Evolutionary conservation across 2,888 invertebrate genomes (phyloP).

Genomic region (Philonicus albiceps): DNA sequence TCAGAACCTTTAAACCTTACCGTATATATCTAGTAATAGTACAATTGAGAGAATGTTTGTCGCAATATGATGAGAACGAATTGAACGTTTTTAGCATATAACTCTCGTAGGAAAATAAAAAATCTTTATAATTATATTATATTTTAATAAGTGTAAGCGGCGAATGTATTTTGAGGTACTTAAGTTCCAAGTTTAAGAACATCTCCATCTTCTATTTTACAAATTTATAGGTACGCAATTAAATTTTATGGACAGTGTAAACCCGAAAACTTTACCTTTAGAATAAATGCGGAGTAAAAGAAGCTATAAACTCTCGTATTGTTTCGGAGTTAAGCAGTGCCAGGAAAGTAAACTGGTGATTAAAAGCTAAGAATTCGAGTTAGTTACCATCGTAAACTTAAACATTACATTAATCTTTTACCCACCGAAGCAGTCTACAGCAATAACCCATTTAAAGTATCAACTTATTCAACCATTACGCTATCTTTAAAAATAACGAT

Average conservation of each 20-base stretch:
- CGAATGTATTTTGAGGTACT: neutral
- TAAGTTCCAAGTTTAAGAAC: neutral
- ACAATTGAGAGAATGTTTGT: too few relatives aligned
- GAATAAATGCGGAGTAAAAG: neutral
- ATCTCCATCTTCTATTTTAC: neutral
- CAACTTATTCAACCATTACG: neutral
- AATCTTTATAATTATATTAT: too few relatives aligned
- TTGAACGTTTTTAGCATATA: too few relatives aligned
- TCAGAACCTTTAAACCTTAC: too few relatives aligned
- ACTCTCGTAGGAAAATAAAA: too few relatives aligned
- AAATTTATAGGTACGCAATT: neutral
- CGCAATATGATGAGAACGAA: too few relatives aligned
- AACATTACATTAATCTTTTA: neutral
- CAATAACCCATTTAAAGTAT: neutral
- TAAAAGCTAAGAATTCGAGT: neutral
- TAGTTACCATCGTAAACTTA: neutral
- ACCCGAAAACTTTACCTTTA: neutral
- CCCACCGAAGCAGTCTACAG: neutral
- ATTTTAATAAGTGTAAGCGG: too few relatives aligned
- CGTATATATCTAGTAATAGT: too few relatives aligned
- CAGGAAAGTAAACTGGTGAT: neutral
- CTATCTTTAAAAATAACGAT: neutral
- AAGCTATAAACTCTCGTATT: neutral
- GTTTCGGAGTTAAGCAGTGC: neutral
- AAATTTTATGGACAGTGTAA: neutral